These are phyloP conservation scores for Rhabdornis inornatus DNA, from an alignment of 2,113 vertebrate genomes.

Conservation along the genomic window DNA sequence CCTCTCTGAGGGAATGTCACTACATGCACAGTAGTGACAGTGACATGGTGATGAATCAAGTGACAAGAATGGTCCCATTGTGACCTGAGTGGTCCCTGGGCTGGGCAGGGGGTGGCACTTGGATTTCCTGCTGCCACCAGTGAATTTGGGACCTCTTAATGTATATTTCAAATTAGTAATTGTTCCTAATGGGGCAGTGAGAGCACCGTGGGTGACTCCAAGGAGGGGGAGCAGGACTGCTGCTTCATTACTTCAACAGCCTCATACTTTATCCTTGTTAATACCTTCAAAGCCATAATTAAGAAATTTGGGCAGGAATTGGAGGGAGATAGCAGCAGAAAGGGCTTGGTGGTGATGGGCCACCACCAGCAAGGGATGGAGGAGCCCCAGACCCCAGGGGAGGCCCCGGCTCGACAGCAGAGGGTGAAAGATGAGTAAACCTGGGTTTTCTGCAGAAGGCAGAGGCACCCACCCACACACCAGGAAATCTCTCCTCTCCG, in stretches of 20 bases:
- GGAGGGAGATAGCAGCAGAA: not conserved
- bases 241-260: not conserved
- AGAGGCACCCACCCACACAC: constrained; percentile 72
- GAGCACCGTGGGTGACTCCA: rapidly evolving
- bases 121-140: not conserved
- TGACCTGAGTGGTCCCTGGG: not conserved
- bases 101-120: not conserved
- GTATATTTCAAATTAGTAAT: not conserved
- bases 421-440: not conserved
- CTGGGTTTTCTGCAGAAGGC: constrained; percentile 60
- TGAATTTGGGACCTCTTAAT: not conserved
- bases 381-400: not conserved
- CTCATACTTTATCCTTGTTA: not conserved
- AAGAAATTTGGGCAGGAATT: not conserved
- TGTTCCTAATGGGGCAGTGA: not conserved
- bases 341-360: too few species aligned
- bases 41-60: rapidly evolving
- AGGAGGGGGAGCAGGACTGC: rapidly evolving
- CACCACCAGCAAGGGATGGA: not conserved
- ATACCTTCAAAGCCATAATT: not conserved
- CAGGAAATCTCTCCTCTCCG: constrained; percentile 77
- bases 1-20: rapidly evolving
- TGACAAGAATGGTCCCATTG: rapidly evolving
- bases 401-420: not conserved
- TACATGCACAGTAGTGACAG: rapidly evolving